Evolutionary conservation across 2,113 vertebrate species (phyloP), one percentile per base, ranked within the genome.

Genomic region (Campylomormyrus numenius): DNA sequence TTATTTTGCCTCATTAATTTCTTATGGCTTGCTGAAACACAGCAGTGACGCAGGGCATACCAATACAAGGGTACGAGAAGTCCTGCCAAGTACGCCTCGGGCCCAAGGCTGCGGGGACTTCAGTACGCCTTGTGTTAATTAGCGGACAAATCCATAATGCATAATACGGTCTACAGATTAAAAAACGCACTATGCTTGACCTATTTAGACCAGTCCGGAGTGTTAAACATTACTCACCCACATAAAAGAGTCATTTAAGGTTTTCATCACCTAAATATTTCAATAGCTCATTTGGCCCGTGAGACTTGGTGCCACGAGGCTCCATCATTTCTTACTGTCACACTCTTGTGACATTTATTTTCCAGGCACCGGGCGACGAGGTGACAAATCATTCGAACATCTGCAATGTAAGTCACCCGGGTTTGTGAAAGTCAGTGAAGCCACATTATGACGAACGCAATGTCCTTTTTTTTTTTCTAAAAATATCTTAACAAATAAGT

Each of bases 191-290:
- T 49, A 88, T 52, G 48, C 27, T 83, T 86, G 92, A 92, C 85
- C 88, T 90, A 90, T 91, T 91, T 91, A 52, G 89, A 84, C 70
- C 62, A 90, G 92, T 90, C 89, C 83, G 46, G 15, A 70, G 89
- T 15, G 70, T 92, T 92, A 88, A 88, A 89, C 91, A 90, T 92
- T 88, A 90, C 39, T 92, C 80, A 87, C 45, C 87, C 50, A 56
- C 88, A 86, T 84, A 39, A 88, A 53, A 77, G 86, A 92, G 92
- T 92, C 89, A 90, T 92, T 90, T 85, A 91, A 92, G 88, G 86
- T 91, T 91, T 90, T 77, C 80, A 88, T 90, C 45, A 48, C 88
- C 92, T 94, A 89, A 94, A 94, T 93, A 93, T 94, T 94, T 94
- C 58, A 93, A 91, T 88, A 93, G 92, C 91, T 93, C 90, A 94